Evolutionary conservation across 1,140 invertebrate genomes (phyloP).

Genomic region (Palaemon carinicauda): DNA sequence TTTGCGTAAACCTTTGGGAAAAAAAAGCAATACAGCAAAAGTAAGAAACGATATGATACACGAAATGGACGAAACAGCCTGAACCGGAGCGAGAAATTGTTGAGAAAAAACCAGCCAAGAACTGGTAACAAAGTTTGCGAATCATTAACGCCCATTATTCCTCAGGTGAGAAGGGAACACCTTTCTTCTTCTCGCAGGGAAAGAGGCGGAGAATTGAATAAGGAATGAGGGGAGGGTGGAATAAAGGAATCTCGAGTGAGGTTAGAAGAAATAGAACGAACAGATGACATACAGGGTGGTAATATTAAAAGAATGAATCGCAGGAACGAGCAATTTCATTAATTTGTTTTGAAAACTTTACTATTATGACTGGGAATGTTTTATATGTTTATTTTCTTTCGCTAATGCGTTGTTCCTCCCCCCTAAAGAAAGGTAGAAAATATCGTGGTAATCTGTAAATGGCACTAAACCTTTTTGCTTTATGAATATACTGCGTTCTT

Average conservation of each 20-base stretch:
- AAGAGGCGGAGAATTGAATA: background rate
- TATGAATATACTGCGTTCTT: too few species aligned
- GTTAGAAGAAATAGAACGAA: background rate
- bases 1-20: too few species aligned
- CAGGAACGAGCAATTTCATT: background rate
- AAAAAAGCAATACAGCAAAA: background rate
- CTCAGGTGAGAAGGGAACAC: constrained; percentile 23
- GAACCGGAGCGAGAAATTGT: background rate
- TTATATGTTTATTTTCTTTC: too few species aligned
- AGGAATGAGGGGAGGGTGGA: background rate
- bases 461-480: too few species aligned
- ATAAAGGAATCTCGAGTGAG: background rate
- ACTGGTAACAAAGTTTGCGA: constrained; percentile 20
- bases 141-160: constrained; percentile 26
- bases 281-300: background rate
- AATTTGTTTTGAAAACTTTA: too few species aligned
- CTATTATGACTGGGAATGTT: too few species aligned
- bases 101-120: background rate
- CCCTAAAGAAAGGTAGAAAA: too few species aligned
- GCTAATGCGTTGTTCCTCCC: too few species aligned
- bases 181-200: background rate
- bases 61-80: background rate
- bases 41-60: background rate
- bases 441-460: too few species aligned
- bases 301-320: background rate